phyloP scores from a whole-genome alignment of 2,888 invertebrate species.

The Noctua janthina region DNA sequence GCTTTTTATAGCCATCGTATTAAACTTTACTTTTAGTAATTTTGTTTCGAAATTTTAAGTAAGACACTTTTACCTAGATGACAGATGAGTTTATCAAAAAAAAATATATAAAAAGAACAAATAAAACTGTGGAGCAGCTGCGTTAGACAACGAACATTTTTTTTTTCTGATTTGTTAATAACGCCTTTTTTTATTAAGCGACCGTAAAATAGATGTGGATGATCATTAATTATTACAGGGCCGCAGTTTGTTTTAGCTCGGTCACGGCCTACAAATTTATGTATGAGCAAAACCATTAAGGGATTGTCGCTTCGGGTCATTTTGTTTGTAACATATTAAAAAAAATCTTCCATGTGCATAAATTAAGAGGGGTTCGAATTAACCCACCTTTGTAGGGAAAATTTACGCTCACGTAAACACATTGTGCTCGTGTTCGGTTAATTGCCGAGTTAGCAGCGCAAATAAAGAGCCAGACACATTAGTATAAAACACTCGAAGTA shows the following conservation, averaged over 20 bases:
- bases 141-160: constrained; percentile 71
- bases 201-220: constrained; percentile 88
- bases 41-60: constrained; percentile 36
- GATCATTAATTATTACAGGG: constrained; percentile 87
- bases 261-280: constrained; percentile 87
- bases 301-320: constrained; percentile 85
- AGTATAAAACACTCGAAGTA: constrained; percentile 15
- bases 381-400: constrained; percentile 56
- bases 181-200: constrained; percentile 79
- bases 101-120: constrained; percentile 46
- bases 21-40: constrained; percentile 39
- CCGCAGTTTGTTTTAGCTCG: constrained; percentile 87
- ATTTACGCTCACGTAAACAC: constrained; percentile 62
- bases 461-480: constrained; percentile 43
- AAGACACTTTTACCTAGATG: constrained; percentile 56
- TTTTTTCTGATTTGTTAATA: constrained; percentile 83
- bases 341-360: constrained; percentile 64
- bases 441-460: constrained; percentile 45
- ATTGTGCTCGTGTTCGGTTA: constrained; percentile 46
- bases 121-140: constrained; percentile 77
- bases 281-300: constrained; percentile 86
- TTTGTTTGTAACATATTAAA: constrained; percentile 68
- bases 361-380: constrained; percentile 61
- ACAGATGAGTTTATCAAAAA: constrained; percentile 62
- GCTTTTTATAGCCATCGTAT: constrained; percentile 54